Evolutionary conservation across 1,140 invertebrate genomes (phyloP).

Genomic region (Palaemon carinicauda): DNA sequence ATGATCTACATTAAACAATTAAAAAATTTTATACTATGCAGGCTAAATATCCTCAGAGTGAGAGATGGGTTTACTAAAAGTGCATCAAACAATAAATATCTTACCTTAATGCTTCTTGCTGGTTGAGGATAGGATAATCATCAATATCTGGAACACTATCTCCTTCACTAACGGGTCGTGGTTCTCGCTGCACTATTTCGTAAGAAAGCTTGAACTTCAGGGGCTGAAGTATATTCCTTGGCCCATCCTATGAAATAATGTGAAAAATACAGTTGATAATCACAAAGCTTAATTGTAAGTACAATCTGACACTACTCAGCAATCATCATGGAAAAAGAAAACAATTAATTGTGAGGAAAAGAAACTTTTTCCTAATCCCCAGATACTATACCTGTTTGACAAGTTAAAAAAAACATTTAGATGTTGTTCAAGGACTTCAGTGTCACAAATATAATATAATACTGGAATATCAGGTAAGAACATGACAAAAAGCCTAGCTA

Average conservation of each 20-base stretch:
- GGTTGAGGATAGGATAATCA: slow-evolving; percentile 86
- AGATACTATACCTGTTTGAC: too few species aligned
- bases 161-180: slow-evolving; percentile 65
- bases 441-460: too few species aligned
- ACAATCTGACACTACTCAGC: neutral
- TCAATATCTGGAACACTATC: slow-evolving; percentile 75
- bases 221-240: slow-evolving; percentile 64
- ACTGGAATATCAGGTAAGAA: too few species aligned
- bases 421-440: too few species aligned
- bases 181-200: slow-evolving; percentile 77
- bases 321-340: too few species aligned
- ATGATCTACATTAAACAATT: too few species aligned
- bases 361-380: too few species aligned
- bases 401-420: too few species aligned
- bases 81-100: neutral
- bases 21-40: too few species aligned
- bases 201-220: slow-evolving; percentile 82
- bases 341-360: too few species aligned
- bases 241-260: slow-evolving; percentile 31
- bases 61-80: neutral
- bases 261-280: neutral
- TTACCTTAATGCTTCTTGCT: slow-evolving; percentile 74
- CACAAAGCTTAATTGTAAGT: neutral
- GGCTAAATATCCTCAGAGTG: too few species aligned
- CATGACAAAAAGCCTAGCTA: too few species aligned